Evolutionary conservation across 2,888 invertebrate species (phyloP), one percentile per base, ranked within the genome.

Genomic region (Hemaris fuciformis): DNA sequence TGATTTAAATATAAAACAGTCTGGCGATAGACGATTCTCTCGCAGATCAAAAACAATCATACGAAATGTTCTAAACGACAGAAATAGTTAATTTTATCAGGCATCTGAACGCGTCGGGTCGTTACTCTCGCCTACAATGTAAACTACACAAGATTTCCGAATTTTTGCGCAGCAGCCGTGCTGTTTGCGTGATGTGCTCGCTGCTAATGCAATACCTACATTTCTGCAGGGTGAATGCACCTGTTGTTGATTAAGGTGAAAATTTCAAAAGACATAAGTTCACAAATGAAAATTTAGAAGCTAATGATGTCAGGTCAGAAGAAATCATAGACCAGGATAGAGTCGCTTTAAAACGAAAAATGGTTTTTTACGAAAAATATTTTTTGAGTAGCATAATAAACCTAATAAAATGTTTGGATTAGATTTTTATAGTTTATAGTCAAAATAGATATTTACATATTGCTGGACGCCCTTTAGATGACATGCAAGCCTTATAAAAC

Each of bases 11-110:
- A n/a, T n/a, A n/a, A n/a, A n/a, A n/a, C n/a, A n/a, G n/a, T n/a
- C n/a, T n/a, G n/a, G n/a, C n/a, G n/a, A n/a, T n/a, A 38, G 38
- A 38, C 2, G n/a, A 38, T 38, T 38, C 13, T n/a, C 1, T 13
- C 1, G 8, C 3, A n/a, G 10, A 38, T n/a, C n/a, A 0, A 8
- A n/a, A 4, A 43, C 20, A 22, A 20, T 43, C 43, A 25, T 15
- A 58, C 25, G 43, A 27, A 27, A 15, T 25, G 42, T 42, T 58
- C 15, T 27, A 23, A 18, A 58, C 42, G 38, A 27, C 18, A 42
- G 48, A 18, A 48, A 45, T 13, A 18, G 38, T 48, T 10, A 59
- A 58, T 69, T 69, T 70, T 72, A 75, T 77, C 76, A 67, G 72
- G 48, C 71, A 61, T 71, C 61, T 63, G 62, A 53, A 64, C 63